Base-by-base conservation (phyloP, 2,888 invertebrate species). In the Plagodis dolabraria region DNA sequence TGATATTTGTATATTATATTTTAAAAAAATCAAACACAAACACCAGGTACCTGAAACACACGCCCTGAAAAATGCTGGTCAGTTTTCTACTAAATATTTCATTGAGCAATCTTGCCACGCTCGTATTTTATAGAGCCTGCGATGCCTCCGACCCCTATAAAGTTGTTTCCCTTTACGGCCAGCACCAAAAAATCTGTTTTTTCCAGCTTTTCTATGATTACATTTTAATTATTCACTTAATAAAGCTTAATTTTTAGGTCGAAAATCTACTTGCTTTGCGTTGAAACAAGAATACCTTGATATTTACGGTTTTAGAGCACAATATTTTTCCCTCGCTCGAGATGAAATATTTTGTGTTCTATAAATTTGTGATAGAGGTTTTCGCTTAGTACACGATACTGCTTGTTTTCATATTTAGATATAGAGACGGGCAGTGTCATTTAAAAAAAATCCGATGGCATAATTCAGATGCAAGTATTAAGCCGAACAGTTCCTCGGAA, bases 61-160 rank as follows among this genome's bases (percentile, higher is more conserved):
- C 44, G 55, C 51, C 35, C 47, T 33, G 44, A 46, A 61, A 53
- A 60, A 47, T 53, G 69, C 68, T 60, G 78, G 80, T 73, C 77
- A 74, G 72, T 64, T 61, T 59, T 52, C 65, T 71, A 70, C 75
- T 83, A 74, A 85, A 85, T 83, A 81, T 85, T 85, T 83, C 72
- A 83, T 80, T 69, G 69, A 67, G 79, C 78, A 81, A 83, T 83
- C 78, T 76, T 65, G 67, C 75, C 62, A 62, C 68, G 64, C 65
- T 70, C 60, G 65, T 60, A 60, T 75, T 83, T 85, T 82, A 82
- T 82, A 75, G 76, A 68, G 33, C 68, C 38, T 57, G 10, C 40
- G 40, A 40, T 10, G 40, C 53, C 57, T 54, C 63, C 69, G 77
- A 75, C 80, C 80, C 70, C 82, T 69, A 80, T 86, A 86, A 86